phyloP scores from a whole-genome alignment of 2,888 invertebrate genomes.

The Ganaspis brasiliensis region DNA sequence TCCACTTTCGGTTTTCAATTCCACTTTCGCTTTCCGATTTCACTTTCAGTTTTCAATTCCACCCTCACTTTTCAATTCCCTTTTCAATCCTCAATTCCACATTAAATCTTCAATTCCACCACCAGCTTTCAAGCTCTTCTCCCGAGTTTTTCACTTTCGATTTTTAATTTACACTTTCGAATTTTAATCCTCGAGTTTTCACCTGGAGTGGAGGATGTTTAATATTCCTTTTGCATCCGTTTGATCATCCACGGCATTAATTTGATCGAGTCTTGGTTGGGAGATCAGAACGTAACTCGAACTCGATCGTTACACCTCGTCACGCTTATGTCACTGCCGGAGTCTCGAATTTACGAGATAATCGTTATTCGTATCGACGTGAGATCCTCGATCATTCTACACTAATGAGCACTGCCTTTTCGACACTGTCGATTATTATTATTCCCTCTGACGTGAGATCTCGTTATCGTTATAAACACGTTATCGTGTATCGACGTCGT shows the following conservation, averaged over 20 bases:
- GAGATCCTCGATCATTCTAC: conserved; percentile 54
- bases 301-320: conserved; percentile 35
- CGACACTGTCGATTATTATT: conserved; percentile 37
- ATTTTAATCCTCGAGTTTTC: neutral
- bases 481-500: neutral
- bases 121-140: neutral
- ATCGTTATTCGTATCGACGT: conserved; percentile 60
- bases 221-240: conserved; percentile 2
- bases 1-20: conserved; percentile 2
- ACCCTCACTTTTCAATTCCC: too few species aligned
- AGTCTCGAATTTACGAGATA: conserved; percentile 52
- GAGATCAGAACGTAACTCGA: conserved; percentile 16
- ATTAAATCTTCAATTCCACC: too few species aligned
- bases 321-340: conserved; percentile 47
- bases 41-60: too few species aligned
- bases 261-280: conserved; percentile 10
- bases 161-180: conserved; percentile 11
- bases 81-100: too few species aligned
- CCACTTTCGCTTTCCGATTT: too few species aligned
- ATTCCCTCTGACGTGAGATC: conserved; percentile 12
- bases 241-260: conserved; percentile 19
- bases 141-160: neutral
- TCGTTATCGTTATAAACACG: neutral
- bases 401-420: conserved; percentile 32
- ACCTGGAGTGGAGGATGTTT: conserved; percentile 4